phyloP scores from a whole-genome alignment of 2,797 vertebrate genomes.

The Phrynocephalus guinanensis region DNA sequence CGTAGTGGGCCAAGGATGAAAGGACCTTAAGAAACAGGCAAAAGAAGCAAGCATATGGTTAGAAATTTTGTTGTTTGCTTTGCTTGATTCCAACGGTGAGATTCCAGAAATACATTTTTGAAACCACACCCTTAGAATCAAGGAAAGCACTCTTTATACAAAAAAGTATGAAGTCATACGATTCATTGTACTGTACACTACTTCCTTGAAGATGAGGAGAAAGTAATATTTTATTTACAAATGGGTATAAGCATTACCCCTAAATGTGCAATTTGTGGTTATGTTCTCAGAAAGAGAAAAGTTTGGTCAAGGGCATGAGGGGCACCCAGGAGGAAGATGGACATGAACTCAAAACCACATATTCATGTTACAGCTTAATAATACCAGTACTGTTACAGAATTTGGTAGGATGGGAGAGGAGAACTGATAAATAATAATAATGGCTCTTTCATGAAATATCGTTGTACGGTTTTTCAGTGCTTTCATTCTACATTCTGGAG shows the following conservation, averaged over 20 bases:
- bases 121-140: no score
- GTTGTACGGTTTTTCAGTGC: neutral
- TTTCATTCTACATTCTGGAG: slow-evolving; percentile 42
- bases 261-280: slow-evolving; percentile 27
- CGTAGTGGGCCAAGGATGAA: neutral
- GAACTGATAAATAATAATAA: slow-evolving; percentile 18
- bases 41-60: neutral
- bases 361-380: slow-evolving; percentile 9
- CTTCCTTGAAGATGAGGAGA: slow-evolving; percentile 5
- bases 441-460: neutral
- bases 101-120: no score
- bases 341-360: neutral
- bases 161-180: neutral
- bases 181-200: neutral
- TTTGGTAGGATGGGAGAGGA: slow-evolving; percentile 10
- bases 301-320: neutral
- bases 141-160: no score
- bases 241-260: slow-evolving; percentile 23
- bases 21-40: neutral
- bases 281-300: slow-evolving; percentile 1
- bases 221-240: slow-evolving; percentile 8
- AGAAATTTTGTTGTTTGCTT: neutral
- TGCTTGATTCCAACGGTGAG: neutral
- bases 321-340: neutral
- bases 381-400: slow-evolving; percentile 2